These are phyloP conservation scores for Lydus trimaculatus DNA, from an alignment of 2,888 invertebrate genomes.

Conservation along the genomic window DNA sequence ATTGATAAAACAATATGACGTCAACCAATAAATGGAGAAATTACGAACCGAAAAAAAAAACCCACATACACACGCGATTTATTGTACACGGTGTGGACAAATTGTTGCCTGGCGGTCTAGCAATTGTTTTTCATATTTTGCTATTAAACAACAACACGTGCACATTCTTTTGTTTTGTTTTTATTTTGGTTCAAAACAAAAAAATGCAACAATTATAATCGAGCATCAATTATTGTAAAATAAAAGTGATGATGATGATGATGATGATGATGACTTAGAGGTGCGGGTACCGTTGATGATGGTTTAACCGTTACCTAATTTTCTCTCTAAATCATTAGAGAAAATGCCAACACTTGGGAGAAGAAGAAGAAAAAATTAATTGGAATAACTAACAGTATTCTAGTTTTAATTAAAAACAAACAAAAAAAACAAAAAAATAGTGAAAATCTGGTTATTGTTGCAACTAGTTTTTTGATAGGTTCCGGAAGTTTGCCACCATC, in stretches of 20 bases:
- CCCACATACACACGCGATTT: not conserved
- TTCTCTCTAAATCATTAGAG: no score
- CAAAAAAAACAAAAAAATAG: no score
- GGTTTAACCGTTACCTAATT: slow-evolving; percentile 19
- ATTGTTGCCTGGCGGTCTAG: not conserved
- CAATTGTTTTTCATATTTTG: not conserved
- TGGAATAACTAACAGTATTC: not conserved
- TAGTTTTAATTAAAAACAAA: no score
- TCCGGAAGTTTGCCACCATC: not conserved
- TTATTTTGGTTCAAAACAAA: no score
- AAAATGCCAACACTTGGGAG: not conserved
- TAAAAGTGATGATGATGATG: no score
- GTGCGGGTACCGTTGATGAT: slow-evolving; percentile 15
- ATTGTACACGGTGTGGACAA: not conserved
- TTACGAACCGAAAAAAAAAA: not conserved
- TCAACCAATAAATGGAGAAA: not conserved
- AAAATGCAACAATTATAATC: no score
- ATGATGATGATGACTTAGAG: slow-evolving; percentile 1
- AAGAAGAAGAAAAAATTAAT: not conserved
- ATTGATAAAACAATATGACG: not conserved
- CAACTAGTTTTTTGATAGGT: not conserved
- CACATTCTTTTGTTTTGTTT: not conserved
- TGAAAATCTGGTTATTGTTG: not conserved
- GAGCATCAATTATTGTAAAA: no score
- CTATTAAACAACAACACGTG: not conserved